A percentile compares a stretch with the other conserved stretches of the same genome.
phyloP scores from a whole-genome alignment of 2,797 vertebrate species.

The Podarcis siculus region DNA sequence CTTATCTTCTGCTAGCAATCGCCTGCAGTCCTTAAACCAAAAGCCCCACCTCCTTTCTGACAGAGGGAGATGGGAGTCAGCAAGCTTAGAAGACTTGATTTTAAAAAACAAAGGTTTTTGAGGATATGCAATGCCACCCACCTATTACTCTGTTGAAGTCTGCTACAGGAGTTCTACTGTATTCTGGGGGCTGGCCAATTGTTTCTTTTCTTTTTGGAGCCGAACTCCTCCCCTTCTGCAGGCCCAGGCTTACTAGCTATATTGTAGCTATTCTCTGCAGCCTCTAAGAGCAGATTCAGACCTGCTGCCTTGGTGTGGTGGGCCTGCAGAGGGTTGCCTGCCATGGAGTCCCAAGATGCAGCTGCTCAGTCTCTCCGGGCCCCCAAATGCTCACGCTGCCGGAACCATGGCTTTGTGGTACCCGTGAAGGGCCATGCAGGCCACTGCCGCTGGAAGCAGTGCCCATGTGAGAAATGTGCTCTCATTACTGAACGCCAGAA shows the following conservation, averaged over 20 bases:
- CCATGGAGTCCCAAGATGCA: slow-evolving; percentile 36
- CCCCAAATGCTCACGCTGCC: slow-evolving; percentile 75
- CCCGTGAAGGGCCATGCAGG: slow-evolving; percentile 74
- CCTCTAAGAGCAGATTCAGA: neutral
- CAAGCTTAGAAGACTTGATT: neutral
- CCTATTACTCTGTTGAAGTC: neutral
- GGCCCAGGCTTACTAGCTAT: slow-evolving; percentile 40
- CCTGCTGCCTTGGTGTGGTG: neutral
- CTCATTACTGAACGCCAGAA: slow-evolving; percentile 79
- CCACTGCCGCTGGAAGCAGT: slow-evolving; percentile 71
- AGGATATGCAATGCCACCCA: too few relatives aligned
- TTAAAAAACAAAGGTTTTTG: too few relatives aligned
- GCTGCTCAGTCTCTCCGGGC: slow-evolving; percentile 14
- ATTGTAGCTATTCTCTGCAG: neutral
- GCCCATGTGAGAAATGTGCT: slow-evolving; percentile 70
- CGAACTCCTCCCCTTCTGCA: neutral
- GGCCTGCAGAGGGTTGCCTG: accelerated
- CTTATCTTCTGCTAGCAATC: neutral
- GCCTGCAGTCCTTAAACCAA: neutral
- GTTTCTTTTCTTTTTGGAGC: neutral
- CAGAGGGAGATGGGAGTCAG: neutral
- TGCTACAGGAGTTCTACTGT: neutral
- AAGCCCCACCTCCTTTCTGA: neutral
- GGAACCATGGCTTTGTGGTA: slow-evolving; percentile 76
- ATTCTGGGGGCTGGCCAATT: neutral